These are phyloP conservation scores for Aricia artaxerxes DNA, from an alignment of 2,888 invertebrate genomes.

Conservation along the genomic window DNA sequence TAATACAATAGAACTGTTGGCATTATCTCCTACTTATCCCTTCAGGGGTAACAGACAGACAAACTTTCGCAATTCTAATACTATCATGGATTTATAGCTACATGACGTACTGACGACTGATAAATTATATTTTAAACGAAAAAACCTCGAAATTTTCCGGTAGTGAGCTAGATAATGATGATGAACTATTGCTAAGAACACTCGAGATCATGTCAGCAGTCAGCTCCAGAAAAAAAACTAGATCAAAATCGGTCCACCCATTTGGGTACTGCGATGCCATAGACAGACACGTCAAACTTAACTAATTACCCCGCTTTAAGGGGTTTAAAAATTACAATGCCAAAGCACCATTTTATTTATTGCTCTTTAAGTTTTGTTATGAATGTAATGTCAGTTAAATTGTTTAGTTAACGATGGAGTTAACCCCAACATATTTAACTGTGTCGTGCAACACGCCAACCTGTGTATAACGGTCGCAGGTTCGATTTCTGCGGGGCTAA, in stretches of 20 bases:
- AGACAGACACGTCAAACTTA: neutral
- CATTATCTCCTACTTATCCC: neutral
- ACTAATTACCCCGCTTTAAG: neutral
- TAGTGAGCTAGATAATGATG: too few relatives aligned
- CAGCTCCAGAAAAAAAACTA: too few relatives aligned
- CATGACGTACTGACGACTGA: too few relatives aligned
- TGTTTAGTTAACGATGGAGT: conserved; percentile 1
- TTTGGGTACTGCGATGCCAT: too few relatives aligned
- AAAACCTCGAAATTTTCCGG: too few relatives aligned
- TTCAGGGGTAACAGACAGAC: neutral
- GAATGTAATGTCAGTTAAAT: conserved; percentile 16
- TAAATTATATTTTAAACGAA: too few relatives aligned
- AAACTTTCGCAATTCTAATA: too few relatives aligned
- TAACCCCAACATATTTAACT: neutral
- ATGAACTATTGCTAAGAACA: too few relatives aligned
- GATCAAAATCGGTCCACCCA: too few relatives aligned
- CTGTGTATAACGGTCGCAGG: neutral
- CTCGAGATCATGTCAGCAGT: too few relatives aligned
- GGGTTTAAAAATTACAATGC: neutral
- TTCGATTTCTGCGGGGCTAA: neutral
- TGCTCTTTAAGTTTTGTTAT: conserved; percentile 2
- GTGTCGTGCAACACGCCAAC: conserved; percentile 5
- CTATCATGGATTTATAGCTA: too few relatives aligned
- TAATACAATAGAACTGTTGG: neutral
- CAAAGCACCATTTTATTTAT: neutral